phyloP scores from a whole-genome alignment of 2,888 invertebrate genomes.

The Parnassius orleans region DNA sequence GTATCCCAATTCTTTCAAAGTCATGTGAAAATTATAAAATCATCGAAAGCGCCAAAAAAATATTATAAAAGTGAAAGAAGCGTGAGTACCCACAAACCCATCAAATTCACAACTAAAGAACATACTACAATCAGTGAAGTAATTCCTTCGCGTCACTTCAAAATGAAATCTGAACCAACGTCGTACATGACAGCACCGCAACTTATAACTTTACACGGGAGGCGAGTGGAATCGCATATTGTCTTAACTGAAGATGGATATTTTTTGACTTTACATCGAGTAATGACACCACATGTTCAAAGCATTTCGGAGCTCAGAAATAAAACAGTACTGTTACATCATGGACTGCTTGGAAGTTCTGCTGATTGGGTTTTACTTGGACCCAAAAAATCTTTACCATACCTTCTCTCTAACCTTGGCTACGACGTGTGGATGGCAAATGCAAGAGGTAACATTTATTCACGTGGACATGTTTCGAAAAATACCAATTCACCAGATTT shows the following conservation, averaged over 20 bases:
- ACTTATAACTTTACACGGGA: slow-evolving; percentile 52
- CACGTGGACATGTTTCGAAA: slow-evolving; percentile 47
- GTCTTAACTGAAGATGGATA: slow-evolving; percentile 59
- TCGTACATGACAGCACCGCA: slow-evolving; percentile 52
- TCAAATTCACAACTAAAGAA: slow-evolving; percentile 31
- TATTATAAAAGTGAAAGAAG: not conserved
- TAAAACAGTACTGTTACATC: slow-evolving; percentile 53
- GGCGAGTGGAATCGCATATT: slow-evolving; percentile 51
- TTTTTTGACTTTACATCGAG: slow-evolving; percentile 54
- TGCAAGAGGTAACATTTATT: slow-evolving; percentile 64
- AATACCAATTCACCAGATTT: slow-evolving; percentile 42
- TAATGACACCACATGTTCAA: slow-evolving; percentile 31
- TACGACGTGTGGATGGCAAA: slow-evolving; percentile 83
- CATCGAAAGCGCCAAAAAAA: not conserved
- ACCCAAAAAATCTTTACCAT: slow-evolving; percentile 56
- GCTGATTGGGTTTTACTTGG: slow-evolving; percentile 68
- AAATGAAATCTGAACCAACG: slow-evolving; percentile 41
- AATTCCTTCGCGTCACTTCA: slow-evolving; percentile 35
- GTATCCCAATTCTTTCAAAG: slow-evolving; percentile 19
- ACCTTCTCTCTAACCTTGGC: slow-evolving; percentile 76
- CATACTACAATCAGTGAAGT: slow-evolving; percentile 32
- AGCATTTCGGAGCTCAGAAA: slow-evolving; percentile 26
- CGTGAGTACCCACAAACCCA: slow-evolving; percentile 7
- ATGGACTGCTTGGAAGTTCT: slow-evolving; percentile 64
- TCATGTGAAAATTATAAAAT: slow-evolving; percentile 8